Evolutionary conservation across 2,888 invertebrate genomes (phyloP), one percentile per base, ranked within the genome.

Genomic region (Helleia helle): DNA sequence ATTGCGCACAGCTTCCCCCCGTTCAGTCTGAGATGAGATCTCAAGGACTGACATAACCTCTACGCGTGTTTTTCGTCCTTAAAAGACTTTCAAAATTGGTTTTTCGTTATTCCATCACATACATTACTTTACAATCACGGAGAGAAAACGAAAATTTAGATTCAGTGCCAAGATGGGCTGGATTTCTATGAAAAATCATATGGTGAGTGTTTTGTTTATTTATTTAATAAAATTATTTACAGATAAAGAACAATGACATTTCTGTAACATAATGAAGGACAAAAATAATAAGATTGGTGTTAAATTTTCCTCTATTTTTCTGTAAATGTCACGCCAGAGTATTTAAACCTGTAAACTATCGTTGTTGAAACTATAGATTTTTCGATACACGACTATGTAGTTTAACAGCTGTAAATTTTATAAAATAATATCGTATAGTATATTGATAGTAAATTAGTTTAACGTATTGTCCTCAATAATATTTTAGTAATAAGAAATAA

Each of bases 151-250:
- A 41, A 80, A 75, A 65, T 57, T 71, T 40, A 73, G 66, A 54
- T 72, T 62, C 52, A 60, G 74, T 52, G 70, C 64, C 26, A 81
- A 65, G 56, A 84, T 84, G 84, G 84, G 84, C 43, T 84, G 84
- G 84, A 81, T 84, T 54, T 83, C 83, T 9, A 83, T 84, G 79
- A 84, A 84, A 64, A 83, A 81, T 69, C 83, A 84, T 65, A 75
- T 84, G 80, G 84, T 83, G 54, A 74, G 81, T 68, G 79, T 67
- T 12, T 31, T 3, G 25, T 31, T 12, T 22, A 13, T 17, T 29
- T 38, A 22, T 29, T 13, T 1, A 8, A 17, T 13, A 13, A 29
- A 14, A 12, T 7, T 13, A 11, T 28, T 1, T 18, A 18, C 18
- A 18, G n/a, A n/a, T n/a, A 4, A 4, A 18, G 5, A 4, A 18